Base-by-base conservation (phyloP, 2,888 invertebrate genomes). In the Stenurella melanura region DNA sequence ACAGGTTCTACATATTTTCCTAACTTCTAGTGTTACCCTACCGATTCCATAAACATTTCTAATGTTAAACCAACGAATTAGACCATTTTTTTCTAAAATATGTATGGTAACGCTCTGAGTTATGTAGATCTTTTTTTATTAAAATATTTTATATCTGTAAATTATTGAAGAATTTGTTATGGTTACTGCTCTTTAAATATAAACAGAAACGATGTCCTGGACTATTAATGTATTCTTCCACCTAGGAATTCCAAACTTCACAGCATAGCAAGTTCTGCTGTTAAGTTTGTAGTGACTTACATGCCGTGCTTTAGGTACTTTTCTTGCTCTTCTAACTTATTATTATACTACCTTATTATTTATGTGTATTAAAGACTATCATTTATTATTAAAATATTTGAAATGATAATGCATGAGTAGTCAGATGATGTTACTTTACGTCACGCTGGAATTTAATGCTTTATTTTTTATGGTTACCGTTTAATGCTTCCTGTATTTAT, bases 351-450 rank as follows among this genome's bases (percentile, higher is more conserved):
- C 67, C 67, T 21, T 68, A 54, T 68, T 68, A 68, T 68, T 68
- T 56, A 54, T 54, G 54, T 11, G 30, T 30, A 30, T 56, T 68
- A 68, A 68, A 68, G 54, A 68, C 67, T 68, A 68, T 72, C 63
- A 72, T 72, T 63, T 72, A 30, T 72, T 72, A 72, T 64, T 72
- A 63, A 50, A 72, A 72, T 42, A 63, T 72, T 72, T 64, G 54
- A 72, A 72, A 72, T 72, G 72, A 63, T 72, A 72, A 72, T 72
- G 54, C 34, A 63, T 54, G 72, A 17, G 26, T 63, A 64, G 72
- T 63, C 72, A 56, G 67, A 68, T 21, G 67, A 68, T 56, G 67
- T 68, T 56, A 17, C 9, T 68, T 54, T 68, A 30, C 56, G 67
- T 54, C 56, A 56, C 3, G n/a, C 11, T 56, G 67, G 67, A 68